Evolutionary conservation across 2,113 vertebrate genomes (phyloP).

Genomic region (Vicugna pacos): DNA sequence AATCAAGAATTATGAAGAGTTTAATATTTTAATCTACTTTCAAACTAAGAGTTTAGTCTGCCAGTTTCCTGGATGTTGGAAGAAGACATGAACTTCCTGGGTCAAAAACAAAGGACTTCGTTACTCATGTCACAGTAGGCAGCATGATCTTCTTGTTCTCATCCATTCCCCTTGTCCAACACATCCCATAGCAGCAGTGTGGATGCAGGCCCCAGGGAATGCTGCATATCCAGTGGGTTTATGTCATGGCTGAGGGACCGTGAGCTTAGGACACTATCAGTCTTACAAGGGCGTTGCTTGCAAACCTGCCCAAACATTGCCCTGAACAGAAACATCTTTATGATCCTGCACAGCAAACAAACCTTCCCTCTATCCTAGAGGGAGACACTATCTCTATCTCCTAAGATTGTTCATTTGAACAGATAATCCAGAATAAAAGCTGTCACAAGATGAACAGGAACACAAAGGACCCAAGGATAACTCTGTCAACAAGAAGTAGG

Average conservation of each 20-base stretch:
- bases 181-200: neutral
- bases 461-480: neutral
- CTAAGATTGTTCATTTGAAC: neutral
- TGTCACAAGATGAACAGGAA: neutral
- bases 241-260: neutral
- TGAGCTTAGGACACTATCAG: neutral
- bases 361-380: neutral
- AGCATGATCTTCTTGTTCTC: neutral
- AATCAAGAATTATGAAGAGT: neutral
- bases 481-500: constrained; percentile 2
- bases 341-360: neutral
- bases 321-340: neutral
- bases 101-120: neutral
- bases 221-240: neutral
- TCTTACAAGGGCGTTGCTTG: neutral
- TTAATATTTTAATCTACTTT: neutral
- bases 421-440: constrained; percentile 5
- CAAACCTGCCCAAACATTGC: neutral
- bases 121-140: neutral
- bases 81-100: neutral
- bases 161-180: neutral
- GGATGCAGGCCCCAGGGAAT: neutral
- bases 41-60: neutral
- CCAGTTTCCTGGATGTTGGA: neutral
- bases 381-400: neutral